A percentile compares a stretch with the other conserved stretches of the same genome.
These are phyloP conservation scores for Adrianichthys oophorus DNA, from an alignment of 2,797 vertebrate genomes.

Conservation along the genomic window DNA sequence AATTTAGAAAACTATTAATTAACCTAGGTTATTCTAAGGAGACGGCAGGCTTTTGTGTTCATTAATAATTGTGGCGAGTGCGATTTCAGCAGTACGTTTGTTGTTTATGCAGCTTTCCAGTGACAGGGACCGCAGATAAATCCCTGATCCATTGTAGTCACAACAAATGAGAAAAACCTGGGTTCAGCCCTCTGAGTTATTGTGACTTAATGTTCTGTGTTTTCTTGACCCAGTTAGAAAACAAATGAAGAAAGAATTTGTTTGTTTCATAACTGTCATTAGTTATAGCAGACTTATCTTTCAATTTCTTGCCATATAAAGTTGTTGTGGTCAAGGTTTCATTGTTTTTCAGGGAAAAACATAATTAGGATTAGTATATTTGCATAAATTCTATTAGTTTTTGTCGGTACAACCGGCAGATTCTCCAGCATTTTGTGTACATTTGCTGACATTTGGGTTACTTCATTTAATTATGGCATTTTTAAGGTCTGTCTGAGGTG, in stretches of 20 bases:
- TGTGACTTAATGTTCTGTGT: constrained; percentile 16
- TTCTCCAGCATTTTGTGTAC: constrained; percentile 36
- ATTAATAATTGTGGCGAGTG: background rate
- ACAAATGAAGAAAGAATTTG: constrained; percentile 1
- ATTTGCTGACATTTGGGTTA: background rate
- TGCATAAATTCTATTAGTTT: constrained; percentile 7
- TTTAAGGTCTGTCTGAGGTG: constrained; percentile 20
- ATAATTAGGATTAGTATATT: background rate
- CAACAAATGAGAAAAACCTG: constrained; percentile 8
- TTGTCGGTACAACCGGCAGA: constrained; percentile 5
- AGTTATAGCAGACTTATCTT: constrained; percentile 9
- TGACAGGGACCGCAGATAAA: constrained; percentile 16
- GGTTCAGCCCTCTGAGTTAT: constrained; percentile 14
- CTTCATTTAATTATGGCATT: constrained; percentile 33
- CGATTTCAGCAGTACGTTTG: constrained; percentile 1
- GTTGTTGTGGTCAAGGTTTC: constrained; percentile 20
- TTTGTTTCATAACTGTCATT: constrained; percentile 22
- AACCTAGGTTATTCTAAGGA: constrained; percentile 3
- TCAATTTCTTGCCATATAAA: constrained; percentile 2
- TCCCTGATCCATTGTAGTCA: constrained; percentile 17
- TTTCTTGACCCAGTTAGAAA: constrained; percentile 28
- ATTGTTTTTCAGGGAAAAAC: constrained; percentile 20
- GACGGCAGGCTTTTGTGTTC: background rate
- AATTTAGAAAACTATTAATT: background rate
- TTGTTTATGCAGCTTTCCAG: constrained; percentile 17